Evolutionary conservation across 2,888 invertebrate species (phyloP).

Genomic region (Drosophila maculinotata): DNA sequence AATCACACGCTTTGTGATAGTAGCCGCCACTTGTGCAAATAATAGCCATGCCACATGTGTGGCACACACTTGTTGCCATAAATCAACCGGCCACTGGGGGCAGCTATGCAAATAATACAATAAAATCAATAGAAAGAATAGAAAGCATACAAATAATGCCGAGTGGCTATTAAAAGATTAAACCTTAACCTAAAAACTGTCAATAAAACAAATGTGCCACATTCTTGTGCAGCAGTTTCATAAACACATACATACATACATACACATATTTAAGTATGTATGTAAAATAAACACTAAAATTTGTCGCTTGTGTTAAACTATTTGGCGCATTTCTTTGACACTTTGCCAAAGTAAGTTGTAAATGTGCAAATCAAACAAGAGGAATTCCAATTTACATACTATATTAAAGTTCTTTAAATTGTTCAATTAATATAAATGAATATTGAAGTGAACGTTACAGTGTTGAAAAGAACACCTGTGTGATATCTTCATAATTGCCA

Average conservation of each 20-base stretch:
- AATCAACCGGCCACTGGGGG: constrained; percentile 18
- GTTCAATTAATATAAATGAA: constrained; percentile 16
- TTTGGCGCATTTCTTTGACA: constrained; percentile 57
- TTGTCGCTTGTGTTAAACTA: constrained; percentile 11
- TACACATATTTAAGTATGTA: constrained; percentile 3
- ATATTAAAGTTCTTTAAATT: no score
- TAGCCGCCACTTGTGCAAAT: constrained; percentile 30
- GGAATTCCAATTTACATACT: no score
- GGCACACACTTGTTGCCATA: constrained; percentile 33
- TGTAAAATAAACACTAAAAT: constrained; percentile 32
- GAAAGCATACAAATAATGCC: no score
- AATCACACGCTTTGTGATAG: constrained; percentile 22
- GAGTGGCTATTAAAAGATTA: constrained; percentile 16
- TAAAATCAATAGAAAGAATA: constrained; percentile 7
- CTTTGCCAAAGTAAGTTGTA: constrained; percentile 81
- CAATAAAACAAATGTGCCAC: constrained; percentile 38
- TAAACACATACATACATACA: not conserved
- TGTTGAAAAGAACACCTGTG: not conserved
- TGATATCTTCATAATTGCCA: not conserved
- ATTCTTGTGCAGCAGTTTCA: constrained; percentile 36
- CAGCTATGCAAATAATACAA: not conserved
- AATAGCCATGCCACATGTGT: not conserved
- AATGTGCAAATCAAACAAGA: constrained; percentile 49
- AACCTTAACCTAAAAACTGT: constrained; percentile 53
- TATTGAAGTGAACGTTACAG: not conserved